Evolutionary conservation across 2,888 invertebrate genomes (phyloP), one percentile per base, ranked within the genome.

Genomic region (Dynastes hyllus): DNA sequence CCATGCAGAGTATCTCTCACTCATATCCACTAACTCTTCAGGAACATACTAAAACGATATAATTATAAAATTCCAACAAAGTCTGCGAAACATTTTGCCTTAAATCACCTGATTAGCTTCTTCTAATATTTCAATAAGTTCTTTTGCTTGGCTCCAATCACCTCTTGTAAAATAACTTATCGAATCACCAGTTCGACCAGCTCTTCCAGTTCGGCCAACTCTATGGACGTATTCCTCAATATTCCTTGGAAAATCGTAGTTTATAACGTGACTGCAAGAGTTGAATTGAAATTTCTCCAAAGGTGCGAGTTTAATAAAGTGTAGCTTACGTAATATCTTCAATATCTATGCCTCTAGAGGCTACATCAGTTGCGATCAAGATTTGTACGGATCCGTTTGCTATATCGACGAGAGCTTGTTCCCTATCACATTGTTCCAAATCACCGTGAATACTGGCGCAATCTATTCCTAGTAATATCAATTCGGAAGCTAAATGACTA

Each of bases 221-320:
- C 98, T 92, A 87, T 98, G 98, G 0, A 97, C 97, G 89, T 98
- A 98, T 86, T 98, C 98, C 87, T 98, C 98, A 84, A 98, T 96
- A 85, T 97, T 96, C 16, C 94, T 92, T 0, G 98, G 98, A 86
- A 98, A 98, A 88, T 98, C 98, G 84, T 93, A 96, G 88, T 98
- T 98, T 37, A 98, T 90, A 1, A 98, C 97, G 88, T 97, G 92
- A 9, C 93, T 93, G 86, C 61, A 90, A 87, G 63, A 81, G 79
- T 22, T 53, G 32, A 78, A 22, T 51, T 27, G 9, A 80, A 55
- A 45, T 67, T 50, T n/a, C 16, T n/a, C 16, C 5, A 65, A 70
- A 63, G 76, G 40, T 32, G n/a, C 29, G 66, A 66, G 73, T 63
- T 71, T 3, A 8, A 6, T 55, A 9, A 16, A 1, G 11, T 32